phyloP scores from a whole-genome alignment of 2,113 vertebrate genomes.

The Esox niger region DNA sequence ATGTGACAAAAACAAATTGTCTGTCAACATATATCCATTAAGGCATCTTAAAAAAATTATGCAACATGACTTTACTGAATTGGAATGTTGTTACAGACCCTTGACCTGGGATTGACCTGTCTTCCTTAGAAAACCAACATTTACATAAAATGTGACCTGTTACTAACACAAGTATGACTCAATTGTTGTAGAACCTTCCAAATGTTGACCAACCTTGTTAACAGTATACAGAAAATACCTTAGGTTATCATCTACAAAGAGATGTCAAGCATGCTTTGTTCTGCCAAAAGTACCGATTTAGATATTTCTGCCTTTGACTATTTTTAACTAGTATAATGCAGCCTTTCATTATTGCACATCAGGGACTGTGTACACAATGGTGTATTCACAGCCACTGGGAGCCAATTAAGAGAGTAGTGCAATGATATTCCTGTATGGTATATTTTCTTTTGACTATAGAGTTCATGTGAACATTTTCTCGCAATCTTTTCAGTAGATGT shows the following conservation, averaged over 20 bases:
- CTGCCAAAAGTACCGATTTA: not conserved
- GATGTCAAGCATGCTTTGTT: not conserved
- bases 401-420: constrained; percentile 29
- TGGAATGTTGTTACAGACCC: not conserved
- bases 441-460: not conserved
- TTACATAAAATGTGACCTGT: not conserved
- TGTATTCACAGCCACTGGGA: not conserved
- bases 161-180: not conserved
- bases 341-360: not conserved
- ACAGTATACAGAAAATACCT: not conserved
- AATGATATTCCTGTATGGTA: not conserved
- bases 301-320: not conserved
- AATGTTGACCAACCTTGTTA: not conserved
- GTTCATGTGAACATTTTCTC: not conserved
- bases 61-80: too few species aligned
- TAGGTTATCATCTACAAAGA: not conserved
- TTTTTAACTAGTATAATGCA: not conserved
- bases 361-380: not conserved
- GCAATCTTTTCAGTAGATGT: not conserved
- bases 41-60: too few species aligned
- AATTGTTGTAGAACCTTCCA: not conserved
- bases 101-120: not conserved
- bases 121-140: not conserved
- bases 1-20: too few species aligned
- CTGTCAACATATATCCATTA: too few species aligned